A percentile compares a stretch with the other conserved stretches of the same genome.
Conservation (phyloP, 2,888 invertebrate species). For the Synergus japonicus region DNA sequence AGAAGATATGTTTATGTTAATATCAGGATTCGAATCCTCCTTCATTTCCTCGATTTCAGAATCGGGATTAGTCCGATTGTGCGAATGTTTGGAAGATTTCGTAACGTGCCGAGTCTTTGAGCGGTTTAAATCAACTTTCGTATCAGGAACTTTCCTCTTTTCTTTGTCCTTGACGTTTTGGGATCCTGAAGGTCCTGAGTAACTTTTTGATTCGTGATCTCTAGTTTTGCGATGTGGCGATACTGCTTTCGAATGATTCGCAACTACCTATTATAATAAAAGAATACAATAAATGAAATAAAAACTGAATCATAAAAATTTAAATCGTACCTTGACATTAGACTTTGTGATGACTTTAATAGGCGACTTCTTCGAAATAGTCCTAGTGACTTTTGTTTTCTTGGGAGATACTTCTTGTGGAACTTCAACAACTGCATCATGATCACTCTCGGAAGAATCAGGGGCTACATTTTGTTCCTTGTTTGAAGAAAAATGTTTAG, state of each 20-base stretch:
- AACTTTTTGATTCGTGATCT: neutral
- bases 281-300: neutral
- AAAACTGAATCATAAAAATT: neutral
- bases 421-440: conserved; percentile 37
- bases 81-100: conserved; percentile 8
- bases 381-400: conserved; percentile 54
- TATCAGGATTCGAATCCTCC: conserved; percentile 49
- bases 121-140: neutral
- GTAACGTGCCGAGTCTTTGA: neutral
- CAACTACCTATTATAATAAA: neutral
- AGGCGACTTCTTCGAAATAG: conserved; percentile 58
- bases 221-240: neutral
- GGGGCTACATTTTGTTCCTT: conserved; percentile 44
- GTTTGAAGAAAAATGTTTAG: conserved; percentile 51
- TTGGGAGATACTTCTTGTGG: conserved; percentile 32
- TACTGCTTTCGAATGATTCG: neutral
- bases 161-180: neutral
- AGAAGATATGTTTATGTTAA: conserved; percentile 55
- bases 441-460: conserved; percentile 47
- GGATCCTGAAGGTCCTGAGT: neutral
- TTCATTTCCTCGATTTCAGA: conserved; percentile 16
- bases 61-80: conserved; percentile 2
- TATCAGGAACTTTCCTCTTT: neutral
- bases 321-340: conserved; percentile 52
- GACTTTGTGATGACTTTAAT: conserved; percentile 56